These are phyloP conservation scores for Nasonia vitripennis DNA, from an alignment of 1,140 invertebrate genomes.

Conservation along the genomic window DNA sequence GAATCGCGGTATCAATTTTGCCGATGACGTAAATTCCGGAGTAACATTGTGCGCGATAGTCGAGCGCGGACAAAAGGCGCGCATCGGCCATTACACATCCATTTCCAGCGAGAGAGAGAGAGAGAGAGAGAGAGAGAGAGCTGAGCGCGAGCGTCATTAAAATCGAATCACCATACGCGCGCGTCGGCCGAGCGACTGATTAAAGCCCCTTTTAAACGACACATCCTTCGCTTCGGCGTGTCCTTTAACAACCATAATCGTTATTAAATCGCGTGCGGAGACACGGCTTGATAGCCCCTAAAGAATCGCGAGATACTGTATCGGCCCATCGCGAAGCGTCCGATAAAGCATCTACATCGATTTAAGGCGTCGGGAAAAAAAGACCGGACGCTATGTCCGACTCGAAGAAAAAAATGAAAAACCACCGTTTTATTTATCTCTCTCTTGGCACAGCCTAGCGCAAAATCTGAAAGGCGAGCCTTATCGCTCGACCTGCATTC, in stretches of 20 bases:
- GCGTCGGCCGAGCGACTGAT: background rate
- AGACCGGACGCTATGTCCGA: too few relatives aligned
- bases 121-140: too few relatives aligned
- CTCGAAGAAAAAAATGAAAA: background rate
- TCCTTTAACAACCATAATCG: conserved; percentile 30
- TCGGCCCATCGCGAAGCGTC: background rate
- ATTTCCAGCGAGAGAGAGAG: background rate
- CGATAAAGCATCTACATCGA: too few relatives aligned
- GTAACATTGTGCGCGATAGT: too few relatives aligned
- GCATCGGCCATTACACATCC: background rate
- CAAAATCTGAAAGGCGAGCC: background rate
- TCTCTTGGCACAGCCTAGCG: background rate
- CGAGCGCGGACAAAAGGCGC: too few relatives aligned
- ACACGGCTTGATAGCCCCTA: background rate
- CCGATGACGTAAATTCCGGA: too few relatives aligned
- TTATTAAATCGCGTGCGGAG: conserved; percentile 19
- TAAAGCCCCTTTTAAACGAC: conserved; percentile 10
- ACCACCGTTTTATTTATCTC: background rate
- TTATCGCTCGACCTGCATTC: conserved; percentile 21
- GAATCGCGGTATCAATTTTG: too few relatives aligned
- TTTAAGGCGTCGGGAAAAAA: background rate
- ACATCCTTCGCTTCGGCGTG: background rate
- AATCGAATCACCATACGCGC: background rate
- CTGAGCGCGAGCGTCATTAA: background rate
- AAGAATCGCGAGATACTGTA: conserved; percentile 2